These are phyloP conservation scores for Acridotheres tristis DNA, from an alignment of 2,797 vertebrate species.

Conservation along the genomic window DNA sequence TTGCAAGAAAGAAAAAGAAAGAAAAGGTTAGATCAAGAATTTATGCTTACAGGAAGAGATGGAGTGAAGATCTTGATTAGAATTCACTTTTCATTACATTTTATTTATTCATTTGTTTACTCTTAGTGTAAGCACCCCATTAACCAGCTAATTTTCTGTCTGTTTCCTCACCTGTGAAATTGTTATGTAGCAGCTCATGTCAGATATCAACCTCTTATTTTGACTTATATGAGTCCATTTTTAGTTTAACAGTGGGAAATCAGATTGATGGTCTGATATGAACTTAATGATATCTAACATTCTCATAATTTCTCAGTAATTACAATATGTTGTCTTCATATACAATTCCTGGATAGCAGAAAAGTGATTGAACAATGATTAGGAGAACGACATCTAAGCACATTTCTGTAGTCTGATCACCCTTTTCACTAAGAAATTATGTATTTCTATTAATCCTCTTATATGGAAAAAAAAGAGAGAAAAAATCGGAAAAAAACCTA, in stretches of 20 bases:
- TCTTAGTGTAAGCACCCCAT: not conserved
- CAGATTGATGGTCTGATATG: not conserved
- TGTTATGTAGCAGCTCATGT: not conserved
- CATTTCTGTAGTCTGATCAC: not conserved
- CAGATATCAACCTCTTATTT: not conserved
- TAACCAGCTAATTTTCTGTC: not conserved
- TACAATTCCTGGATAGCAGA: not conserved
- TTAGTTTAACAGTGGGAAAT: not conserved
- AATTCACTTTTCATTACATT: not conserved
- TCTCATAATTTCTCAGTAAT: not conserved
- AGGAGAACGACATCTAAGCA: not conserved
- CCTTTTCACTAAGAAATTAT: not conserved
- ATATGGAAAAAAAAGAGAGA: not conserved
- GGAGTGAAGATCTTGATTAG: not conserved
- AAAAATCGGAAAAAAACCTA: fast-evolving
- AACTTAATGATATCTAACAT: not conserved
- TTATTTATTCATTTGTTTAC: not conserved
- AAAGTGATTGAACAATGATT: not conserved
- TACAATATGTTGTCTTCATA: not conserved
- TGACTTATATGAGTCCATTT: not conserved
- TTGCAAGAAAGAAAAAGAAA: not conserved
- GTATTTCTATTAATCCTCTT: not conserved
- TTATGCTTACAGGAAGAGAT: not conserved
- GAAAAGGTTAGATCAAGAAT: not conserved
- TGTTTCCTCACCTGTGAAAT: not conserved